Evolutionary conservation across 2,797 vertebrate species (phyloP).

Genomic region (Ficedula albicollis): DNA sequence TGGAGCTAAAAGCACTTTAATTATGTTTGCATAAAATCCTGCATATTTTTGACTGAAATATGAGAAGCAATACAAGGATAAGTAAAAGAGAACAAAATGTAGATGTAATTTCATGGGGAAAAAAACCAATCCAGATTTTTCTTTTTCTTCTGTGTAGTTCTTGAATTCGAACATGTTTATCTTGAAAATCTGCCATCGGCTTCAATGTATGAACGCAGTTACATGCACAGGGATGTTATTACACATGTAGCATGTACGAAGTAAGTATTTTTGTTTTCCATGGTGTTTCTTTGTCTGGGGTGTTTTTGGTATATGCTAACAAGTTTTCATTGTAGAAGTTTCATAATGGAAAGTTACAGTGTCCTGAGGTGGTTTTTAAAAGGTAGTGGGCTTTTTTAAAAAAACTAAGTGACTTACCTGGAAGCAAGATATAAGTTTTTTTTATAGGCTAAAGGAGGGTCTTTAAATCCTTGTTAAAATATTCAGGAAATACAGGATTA

Average conservation of each 20-base stretch:
- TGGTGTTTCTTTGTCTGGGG: not conserved
- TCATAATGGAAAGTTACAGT: not conserved
- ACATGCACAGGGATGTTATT: constrained; percentile 98
- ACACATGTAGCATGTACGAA: constrained; percentile 90
- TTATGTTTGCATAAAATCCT: not conserved
- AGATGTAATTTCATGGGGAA: not conserved
- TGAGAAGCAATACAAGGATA: not conserved
- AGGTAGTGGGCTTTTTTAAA: fast-evolving
- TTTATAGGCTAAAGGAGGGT: not conserved
- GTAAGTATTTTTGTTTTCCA: constrained; percentile 77
- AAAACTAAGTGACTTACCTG: not conserved
- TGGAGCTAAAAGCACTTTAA: not conserved
- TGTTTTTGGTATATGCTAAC: not conserved
- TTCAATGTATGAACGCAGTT: constrained; percentile 95
- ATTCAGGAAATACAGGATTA: not conserved
- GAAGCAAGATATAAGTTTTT: not conserved
- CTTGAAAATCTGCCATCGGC: constrained; percentile 94
- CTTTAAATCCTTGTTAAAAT: not conserved
- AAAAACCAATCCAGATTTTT: not conserved
- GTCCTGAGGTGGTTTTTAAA: not conserved
- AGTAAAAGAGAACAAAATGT: not conserved
- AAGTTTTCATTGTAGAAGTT: not conserved
- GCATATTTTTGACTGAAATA: not conserved
- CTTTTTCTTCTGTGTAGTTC: constrained; percentile 75
- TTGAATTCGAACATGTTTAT: constrained; percentile 93